A percentile compares a stretch with the other conserved stretches of the same genome.
Conservation (phyloP, 2,888 invertebrate species). For the Petrophora chlorosata region DNA sequence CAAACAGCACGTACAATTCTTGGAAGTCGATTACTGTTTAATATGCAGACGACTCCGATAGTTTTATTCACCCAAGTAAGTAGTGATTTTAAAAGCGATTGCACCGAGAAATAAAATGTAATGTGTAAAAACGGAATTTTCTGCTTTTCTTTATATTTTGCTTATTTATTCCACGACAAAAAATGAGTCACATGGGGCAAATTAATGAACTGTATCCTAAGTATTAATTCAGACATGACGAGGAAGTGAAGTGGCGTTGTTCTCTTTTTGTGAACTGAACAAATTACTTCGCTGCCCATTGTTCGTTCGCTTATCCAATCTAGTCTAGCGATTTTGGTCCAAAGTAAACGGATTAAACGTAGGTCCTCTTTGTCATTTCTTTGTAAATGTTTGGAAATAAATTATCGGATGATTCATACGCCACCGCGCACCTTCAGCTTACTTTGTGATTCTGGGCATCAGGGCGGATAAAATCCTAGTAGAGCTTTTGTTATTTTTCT, state of each 20-base stretch:
- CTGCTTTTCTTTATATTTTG: too few species aligned
- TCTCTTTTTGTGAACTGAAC: constrained; percentile 21
- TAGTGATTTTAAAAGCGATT: too few species aligned
- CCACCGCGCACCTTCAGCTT: neutral
- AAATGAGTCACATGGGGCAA: too few species aligned
- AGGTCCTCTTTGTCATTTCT: constrained; percentile 9
- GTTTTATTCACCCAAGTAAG: neutral
- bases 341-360: constrained; percentile 22
- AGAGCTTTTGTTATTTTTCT: constrained; percentile 7
- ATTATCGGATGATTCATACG: constrained; percentile 15
- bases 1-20: too few species aligned
- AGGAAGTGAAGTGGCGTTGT: constrained; percentile 8
- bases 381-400: constrained; percentile 17
- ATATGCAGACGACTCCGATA: neutral
- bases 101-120: neutral
- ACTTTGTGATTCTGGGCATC: constrained; percentile 8
- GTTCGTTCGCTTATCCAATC: constrained; percentile 20
- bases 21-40: too few species aligned
- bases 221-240: too few species aligned
- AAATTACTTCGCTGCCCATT: constrained; percentile 21
- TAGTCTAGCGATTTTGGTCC: constrained; percentile 8
- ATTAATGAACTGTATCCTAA: too few species aligned
- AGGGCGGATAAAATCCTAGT: constrained; percentile 1
- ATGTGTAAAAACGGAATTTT: too few species aligned
- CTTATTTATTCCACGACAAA: too few species aligned